phyloP scores from a whole-genome alignment of 64 coral and sea anemone species.

The Orbicella faveolata region DNA sequence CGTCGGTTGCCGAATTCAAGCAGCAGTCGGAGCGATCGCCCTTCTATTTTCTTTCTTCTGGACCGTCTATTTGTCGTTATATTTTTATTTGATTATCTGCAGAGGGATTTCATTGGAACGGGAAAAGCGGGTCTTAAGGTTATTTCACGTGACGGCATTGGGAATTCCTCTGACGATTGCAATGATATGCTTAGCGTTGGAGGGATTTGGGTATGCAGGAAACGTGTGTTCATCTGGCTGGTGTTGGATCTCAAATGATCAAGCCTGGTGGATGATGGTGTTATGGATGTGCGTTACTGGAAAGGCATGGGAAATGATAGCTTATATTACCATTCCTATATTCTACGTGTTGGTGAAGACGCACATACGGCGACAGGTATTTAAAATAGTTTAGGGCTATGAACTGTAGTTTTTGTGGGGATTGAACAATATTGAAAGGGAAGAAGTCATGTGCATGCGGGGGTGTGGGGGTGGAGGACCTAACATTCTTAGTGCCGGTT shows the following conservation, averaged over 20 bases:
- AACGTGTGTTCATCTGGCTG: constrained; percentile 63
- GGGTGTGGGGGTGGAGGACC: too few species aligned
- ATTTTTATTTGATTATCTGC: constrained; percentile 71
- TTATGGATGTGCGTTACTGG: constrained; percentile 89
- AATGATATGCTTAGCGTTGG: background rate
- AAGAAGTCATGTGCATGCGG: too few species aligned
- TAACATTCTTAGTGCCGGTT: too few species aligned
- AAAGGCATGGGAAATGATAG: constrained; percentile 90
- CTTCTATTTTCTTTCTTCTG: constrained; percentile 88
- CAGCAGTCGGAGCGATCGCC: constrained; percentile 45
- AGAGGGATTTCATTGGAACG: constrained; percentile 20
- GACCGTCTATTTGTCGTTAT: constrained; percentile 83
- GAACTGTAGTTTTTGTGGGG: too few species aligned
- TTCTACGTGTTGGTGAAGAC: constrained; percentile 63
- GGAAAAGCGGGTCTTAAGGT: constrained; percentile 51
- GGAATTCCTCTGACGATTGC: constrained; percentile 70
- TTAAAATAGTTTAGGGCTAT: too few species aligned
- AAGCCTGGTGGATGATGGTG: background rate
- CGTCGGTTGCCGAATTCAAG: constrained; percentile 26
- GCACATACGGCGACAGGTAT: constrained; percentile 35
- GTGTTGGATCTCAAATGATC: constrained; percentile 73
- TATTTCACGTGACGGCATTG: constrained; percentile 89
- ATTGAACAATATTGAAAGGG: too few species aligned
- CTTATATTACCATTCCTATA: constrained; percentile 68
- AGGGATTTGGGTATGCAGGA: constrained; percentile 43